These are phyloP conservation scores for Sminthurides bifidus DNA, from an alignment of 1,140 invertebrate species.

Conservation along the genomic window DNA sequence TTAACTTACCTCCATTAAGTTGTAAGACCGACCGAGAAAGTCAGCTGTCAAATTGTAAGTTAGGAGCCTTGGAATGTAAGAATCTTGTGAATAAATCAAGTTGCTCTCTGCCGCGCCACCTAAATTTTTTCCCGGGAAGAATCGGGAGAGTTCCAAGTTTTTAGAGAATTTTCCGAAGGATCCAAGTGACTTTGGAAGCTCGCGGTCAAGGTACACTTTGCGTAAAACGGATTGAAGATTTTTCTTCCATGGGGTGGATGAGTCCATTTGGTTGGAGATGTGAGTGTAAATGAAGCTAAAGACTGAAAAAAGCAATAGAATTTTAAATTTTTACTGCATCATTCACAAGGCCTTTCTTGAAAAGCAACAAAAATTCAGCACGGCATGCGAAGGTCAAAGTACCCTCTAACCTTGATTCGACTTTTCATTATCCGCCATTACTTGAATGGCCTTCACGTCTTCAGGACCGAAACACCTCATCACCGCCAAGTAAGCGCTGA, in stretches of 20 bases:
- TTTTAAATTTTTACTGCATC: too few species aligned
- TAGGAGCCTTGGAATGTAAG: constrained; percentile 66
- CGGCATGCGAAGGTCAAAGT: too few species aligned
- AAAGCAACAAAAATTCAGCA: too few species aligned
- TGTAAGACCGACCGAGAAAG: constrained; percentile 72
- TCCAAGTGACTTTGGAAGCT: constrained; percentile 49
- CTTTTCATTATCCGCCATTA: constrained; percentile 52
- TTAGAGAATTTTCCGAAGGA: constrained; percentile 63
- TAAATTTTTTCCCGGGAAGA: constrained; percentile 54
- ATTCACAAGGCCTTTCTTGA: too few species aligned
- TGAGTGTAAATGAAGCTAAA: constrained; percentile 74
- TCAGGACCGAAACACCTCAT: constrained; percentile 58
- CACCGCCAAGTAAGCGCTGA: constrained; percentile 69
- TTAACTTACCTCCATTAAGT: constrained; percentile 68
- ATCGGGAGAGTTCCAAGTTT: constrained; percentile 66
- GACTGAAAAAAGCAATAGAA: constrained; percentile 46
- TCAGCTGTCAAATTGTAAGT: constrained; percentile 71
- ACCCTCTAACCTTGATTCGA: constrained; percentile 43
- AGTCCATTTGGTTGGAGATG: constrained; percentile 60
- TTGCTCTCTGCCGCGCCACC: constrained; percentile 57
- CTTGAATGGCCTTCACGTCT: constrained; percentile 53
- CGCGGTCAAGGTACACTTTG: constrained; percentile 49
- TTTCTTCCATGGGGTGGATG: constrained; percentile 57
- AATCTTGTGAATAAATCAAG: constrained; percentile 77
- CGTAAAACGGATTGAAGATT: constrained; percentile 52